Conservation (phyloP, 2,113 vertebrate species). For the Echinops telfairi region DNA sequence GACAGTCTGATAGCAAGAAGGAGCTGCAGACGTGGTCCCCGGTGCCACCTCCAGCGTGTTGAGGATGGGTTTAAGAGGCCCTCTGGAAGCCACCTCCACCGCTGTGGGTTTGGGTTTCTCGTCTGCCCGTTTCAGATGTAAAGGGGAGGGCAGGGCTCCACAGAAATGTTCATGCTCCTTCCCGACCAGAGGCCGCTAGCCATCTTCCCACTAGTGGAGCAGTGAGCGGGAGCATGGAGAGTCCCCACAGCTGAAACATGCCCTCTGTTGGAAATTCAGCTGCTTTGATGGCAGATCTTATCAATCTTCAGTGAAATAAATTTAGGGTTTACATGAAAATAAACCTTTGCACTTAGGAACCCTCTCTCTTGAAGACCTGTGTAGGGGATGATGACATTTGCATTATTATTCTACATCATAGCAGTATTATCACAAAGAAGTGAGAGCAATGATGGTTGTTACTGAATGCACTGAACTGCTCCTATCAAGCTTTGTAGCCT, state of each 20-base stretch:
- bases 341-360: not conserved
- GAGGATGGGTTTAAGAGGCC: not conserved
- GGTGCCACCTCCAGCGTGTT: not conserved
- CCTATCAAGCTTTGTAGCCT: too few relatives aligned
- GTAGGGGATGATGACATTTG: not conserved
- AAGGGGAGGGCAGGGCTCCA: not conserved
- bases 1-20: not conserved
- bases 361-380: not conserved
- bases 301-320: not conserved
- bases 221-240: not conserved
- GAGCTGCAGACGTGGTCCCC: not conserved
- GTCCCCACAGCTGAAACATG: conserved; percentile 22
- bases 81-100: not conserved
- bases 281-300: not conserved
- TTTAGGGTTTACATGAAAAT: not conserved
- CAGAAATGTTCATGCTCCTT: not conserved
- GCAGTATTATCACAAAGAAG: not conserved
- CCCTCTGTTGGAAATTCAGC: not conserved
- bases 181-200: not conserved
- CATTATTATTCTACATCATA: not conserved
- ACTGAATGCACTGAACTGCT: not conserved
- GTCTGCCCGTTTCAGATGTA: not conserved
- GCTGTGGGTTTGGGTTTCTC: not conserved
- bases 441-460: not conserved
- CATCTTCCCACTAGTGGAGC: not conserved